Evolutionary conservation across 2,113 vertebrate species (phyloP).

Genomic region (Dendrocopos noguchii): DNA sequence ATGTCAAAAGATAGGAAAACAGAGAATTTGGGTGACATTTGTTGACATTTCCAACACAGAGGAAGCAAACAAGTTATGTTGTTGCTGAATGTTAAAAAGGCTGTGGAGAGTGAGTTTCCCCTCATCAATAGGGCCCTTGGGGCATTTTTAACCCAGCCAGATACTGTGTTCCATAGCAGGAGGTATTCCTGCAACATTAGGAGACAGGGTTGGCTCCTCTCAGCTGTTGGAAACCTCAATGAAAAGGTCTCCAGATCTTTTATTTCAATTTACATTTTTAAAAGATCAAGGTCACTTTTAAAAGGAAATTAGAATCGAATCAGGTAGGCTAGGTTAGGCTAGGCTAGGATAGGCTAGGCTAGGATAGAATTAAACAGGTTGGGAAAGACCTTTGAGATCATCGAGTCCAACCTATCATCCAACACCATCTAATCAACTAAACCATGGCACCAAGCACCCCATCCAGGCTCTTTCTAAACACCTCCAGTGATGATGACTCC

Average conservation of each 20-base stretch:
- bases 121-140: not conserved
- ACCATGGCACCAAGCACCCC: too few species aligned
- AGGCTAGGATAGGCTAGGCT: too few species aligned
- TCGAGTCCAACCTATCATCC: too few species aligned
- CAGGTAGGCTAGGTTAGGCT: too few species aligned
- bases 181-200: not conserved
- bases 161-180: slow-evolving; percentile 8
- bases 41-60: slow-evolving; percentile 76
- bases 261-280: slow-evolving; percentile 21
- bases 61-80: slow-evolving; percentile 70
- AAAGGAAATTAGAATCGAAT: not conserved
- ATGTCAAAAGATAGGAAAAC: slow-evolving; percentile 41
- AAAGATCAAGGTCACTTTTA: slow-evolving; percentile 19
- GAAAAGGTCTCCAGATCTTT: slow-evolving; percentile 21
- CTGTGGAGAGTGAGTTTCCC: slow-evolving; percentile 27
- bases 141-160: slow-evolving; percentile 1
- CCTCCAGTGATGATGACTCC: too few species aligned
- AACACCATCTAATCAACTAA: too few species aligned
- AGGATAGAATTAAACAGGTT: too few species aligned
- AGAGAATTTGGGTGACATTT: slow-evolving; percentile 74
- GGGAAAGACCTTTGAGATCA: too few species aligned
- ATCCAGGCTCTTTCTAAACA: too few species aligned
- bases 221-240: not conserved
- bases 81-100: slow-evolving; percentile 75
- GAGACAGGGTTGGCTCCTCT: not conserved